Conservation (phyloP, 2,888 invertebrate genomes). For the Carabus problematicus region DNA sequence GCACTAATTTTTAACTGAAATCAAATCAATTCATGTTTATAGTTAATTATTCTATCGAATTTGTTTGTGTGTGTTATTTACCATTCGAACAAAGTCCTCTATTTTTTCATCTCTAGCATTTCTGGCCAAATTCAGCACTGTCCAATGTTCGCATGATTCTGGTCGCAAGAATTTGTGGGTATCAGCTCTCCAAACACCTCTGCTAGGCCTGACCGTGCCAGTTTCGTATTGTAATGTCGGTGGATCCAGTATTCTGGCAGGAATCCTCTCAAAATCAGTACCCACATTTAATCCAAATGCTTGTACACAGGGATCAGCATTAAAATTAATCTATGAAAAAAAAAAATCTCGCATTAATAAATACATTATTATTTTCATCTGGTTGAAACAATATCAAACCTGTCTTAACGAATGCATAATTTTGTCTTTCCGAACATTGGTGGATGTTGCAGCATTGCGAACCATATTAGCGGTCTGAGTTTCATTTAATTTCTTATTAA, state of each 20-base stretch:
- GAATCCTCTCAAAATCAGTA: slow-evolving; percentile 75
- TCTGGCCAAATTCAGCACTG: slow-evolving; percentile 58
- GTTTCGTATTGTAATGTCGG: slow-evolving; percentile 74
- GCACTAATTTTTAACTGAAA: slow-evolving; percentile 41
- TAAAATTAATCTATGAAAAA: slow-evolving; percentile 54
- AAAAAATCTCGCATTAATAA: slow-evolving; percentile 51
- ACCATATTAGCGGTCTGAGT: slow-evolving; percentile 89
- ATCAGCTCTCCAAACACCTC: slow-evolving; percentile 60
- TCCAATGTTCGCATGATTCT: slow-evolving; percentile 58
- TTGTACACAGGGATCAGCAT: slow-evolving; percentile 65
- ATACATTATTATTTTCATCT: too few species aligned
- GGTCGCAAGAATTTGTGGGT: slow-evolving; percentile 54
- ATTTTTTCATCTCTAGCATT: slow-evolving; percentile 47
- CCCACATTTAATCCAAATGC: slow-evolving; percentile 85
- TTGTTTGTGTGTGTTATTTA: slow-evolving; percentile 47
- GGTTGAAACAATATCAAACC: slow-evolving; percentile 64
- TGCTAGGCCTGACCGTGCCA: slow-evolving; percentile 50
- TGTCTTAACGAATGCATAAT: slow-evolving; percentile 70
- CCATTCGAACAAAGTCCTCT: slow-evolving; percentile 51
- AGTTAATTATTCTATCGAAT: too few species aligned
- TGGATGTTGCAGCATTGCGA: slow-evolving; percentile 80
- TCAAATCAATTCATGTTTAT: slow-evolving; percentile 9
- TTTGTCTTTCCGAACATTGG: slow-evolving; percentile 77
- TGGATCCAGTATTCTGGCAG: slow-evolving; percentile 79
- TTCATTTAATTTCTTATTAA: slow-evolving; percentile 81